Conservation (phyloP, 2,888 invertebrate species). For the Cephus nigrinus region DNA sequence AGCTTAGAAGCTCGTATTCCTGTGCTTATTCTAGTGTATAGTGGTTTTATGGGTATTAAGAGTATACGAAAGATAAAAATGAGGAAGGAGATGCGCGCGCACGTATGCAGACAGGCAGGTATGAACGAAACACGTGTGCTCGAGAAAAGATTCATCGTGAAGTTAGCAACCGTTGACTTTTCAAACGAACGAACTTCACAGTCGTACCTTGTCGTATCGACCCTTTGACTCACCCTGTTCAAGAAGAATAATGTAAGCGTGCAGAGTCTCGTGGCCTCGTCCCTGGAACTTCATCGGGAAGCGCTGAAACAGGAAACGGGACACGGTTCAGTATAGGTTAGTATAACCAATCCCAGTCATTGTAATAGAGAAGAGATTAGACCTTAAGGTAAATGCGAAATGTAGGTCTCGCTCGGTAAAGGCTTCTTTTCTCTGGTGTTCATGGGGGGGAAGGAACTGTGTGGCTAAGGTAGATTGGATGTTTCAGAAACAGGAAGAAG, state of each 20-base stretch:
- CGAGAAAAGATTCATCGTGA: neutral
- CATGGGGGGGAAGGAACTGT: neutral
- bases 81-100: neutral
- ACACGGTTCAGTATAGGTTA: neutral
- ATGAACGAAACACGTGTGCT: neutral
- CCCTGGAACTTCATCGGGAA: slow-evolving; percentile 1
- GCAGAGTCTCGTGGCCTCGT: neutral
- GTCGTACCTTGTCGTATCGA: neutral
- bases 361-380: neutral
- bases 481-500: slow-evolving; percentile 4
- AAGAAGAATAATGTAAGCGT: neutral
- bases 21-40: neutral
- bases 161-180: neutral
- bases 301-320: neutral
- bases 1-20: neutral
- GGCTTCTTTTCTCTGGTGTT: neutral
- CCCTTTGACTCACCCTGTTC: neutral
- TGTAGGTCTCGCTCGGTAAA: neutral
- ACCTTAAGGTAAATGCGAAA: neutral
- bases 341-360: neutral
- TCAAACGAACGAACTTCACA: too few species aligned
- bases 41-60: neutral
- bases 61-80: neutral
- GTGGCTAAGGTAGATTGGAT: slow-evolving; percentile 4
- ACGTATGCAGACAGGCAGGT: neutral